These are phyloP conservation scores for Acromyrmex charruanus DNA, from an alignment of 1,140 invertebrate species.

Conservation along the genomic window DNA sequence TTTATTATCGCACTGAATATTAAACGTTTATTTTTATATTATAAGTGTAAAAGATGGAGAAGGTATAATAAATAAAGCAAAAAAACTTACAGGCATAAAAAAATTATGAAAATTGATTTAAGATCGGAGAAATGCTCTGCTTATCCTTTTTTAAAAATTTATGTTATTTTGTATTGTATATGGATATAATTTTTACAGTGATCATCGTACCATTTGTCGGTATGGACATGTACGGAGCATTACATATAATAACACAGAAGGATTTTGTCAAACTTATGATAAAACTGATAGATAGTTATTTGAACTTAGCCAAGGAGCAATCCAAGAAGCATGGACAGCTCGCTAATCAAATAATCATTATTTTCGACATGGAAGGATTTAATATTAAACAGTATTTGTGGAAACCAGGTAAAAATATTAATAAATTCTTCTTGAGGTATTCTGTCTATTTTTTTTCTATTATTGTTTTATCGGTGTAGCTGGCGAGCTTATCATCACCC, in stretches of 20 bases:
- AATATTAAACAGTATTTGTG: constrained; percentile 93
- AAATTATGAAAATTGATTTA: neutral
- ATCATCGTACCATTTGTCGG: constrained; percentile 91
- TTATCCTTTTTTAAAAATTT: neutral
- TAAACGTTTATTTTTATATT: neutral
- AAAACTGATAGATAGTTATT: constrained; percentile 88
- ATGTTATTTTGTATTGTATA: neutral
- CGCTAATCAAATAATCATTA: constrained; percentile 89
- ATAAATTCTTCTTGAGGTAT: neutral
- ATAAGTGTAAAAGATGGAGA: neutral
- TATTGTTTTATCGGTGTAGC: constrained; percentile 86
- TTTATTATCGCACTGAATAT: neutral
- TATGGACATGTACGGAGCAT: constrained; percentile 92
- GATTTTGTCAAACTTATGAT: constrained; percentile 91
- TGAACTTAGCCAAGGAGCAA: constrained; percentile 88
- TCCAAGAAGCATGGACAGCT: constrained; percentile 88
- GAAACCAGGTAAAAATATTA: constrained; percentile 90
- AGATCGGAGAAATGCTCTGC: neutral
- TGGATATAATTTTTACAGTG: constrained; percentile 86
- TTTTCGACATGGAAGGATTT: constrained; percentile 96
- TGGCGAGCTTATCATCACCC: constrained; percentile 93
- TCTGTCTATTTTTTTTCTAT: constrained; percentile 21
- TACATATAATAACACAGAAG: constrained; percentile 91
- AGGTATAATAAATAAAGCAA: neutral
- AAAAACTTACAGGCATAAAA: neutral